phyloP scores from a whole-genome alignment of 2,888 invertebrate genomes.

The Eupithecia centaureata region DNA sequence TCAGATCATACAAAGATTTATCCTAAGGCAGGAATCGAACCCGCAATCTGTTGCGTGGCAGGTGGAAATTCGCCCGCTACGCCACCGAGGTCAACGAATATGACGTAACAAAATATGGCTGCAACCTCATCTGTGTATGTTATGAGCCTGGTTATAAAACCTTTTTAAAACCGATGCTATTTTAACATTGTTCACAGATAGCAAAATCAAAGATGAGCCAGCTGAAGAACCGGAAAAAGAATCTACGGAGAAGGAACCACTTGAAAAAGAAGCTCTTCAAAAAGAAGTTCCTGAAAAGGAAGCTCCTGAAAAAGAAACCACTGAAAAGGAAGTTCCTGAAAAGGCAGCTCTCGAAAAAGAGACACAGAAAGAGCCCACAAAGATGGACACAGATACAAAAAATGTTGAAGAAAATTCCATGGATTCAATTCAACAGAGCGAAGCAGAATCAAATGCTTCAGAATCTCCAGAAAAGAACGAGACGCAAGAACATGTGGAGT shows the following conservation, averaged over 20 bases:
- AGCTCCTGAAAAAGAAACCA: constrained; percentile 20
- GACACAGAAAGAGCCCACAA: neutral
- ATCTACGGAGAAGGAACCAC: constrained; percentile 5
- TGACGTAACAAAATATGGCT: too few relatives aligned
- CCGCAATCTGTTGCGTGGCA: too few relatives aligned
- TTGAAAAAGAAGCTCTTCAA: constrained; percentile 24
- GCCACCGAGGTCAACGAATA: too few relatives aligned
- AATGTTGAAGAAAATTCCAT: constrained; percentile 48
- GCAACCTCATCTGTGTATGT: too few relatives aligned
- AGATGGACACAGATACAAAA: constrained; percentile 39
- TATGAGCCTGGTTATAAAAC: neutral
- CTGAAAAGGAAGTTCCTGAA: constrained; percentile 11
- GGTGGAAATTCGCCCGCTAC: too few relatives aligned
- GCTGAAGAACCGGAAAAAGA: constrained; percentile 26
- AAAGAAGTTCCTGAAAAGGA: constrained; percentile 12
- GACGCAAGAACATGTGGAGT: constrained; percentile 12
- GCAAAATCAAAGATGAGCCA: constrained; percentile 46
- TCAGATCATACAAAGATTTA: too few relatives aligned
- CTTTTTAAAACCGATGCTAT: neutral
- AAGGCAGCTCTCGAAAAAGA: constrained; percentile 24
- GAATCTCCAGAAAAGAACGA: constrained; percentile 55
- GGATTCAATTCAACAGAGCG: constrained; percentile 46
- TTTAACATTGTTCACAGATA: constrained; percentile 49
- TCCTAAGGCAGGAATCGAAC: too few relatives aligned
- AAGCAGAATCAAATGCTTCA: constrained; percentile 51